Percentiles rank a stretch among this genome's conserved stretches.
These are phyloP conservation scores for Ceuthmochares aereus DNA, from an alignment of 2,113 vertebrate genomes.

Conservation along the genomic window DNA sequence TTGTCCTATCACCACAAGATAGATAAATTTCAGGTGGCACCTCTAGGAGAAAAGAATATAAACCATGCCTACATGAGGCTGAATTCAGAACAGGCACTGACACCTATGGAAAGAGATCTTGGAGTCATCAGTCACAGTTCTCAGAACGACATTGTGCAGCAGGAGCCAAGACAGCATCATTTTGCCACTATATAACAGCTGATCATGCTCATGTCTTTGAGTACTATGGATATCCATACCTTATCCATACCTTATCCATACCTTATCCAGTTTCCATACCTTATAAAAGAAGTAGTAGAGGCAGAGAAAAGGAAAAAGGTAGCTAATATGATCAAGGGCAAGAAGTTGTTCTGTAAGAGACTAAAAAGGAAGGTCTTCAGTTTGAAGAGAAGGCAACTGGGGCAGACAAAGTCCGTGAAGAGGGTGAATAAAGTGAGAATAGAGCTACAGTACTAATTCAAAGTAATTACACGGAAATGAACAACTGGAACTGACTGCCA, in stretches of 20 bases:
- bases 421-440: background rate
- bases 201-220: background rate
- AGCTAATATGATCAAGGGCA: background rate
- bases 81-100: background rate
- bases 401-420: background rate
- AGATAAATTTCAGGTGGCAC: background rate
- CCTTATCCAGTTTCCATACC: background rate
- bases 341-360: background rate
- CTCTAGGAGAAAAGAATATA: background rate
- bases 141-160: background rate
- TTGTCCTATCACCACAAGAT: background rate
- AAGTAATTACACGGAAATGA: background rate
- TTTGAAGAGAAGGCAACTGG: background rate
- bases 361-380: background rate
- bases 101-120: background rate
- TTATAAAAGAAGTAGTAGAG: background rate
- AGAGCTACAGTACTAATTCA: background rate
- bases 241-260: too few species aligned
- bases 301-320: background rate
- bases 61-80: background rate
- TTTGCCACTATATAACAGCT: background rate
- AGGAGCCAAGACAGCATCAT: background rate
- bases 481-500: background rate
- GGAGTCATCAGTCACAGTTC: accelerated
- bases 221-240: background rate